Evolutionary conservation across 1,140 invertebrate species (phyloP), one percentile per base, ranked within the genome.

Genomic region (Heliconius nattereri): DNA sequence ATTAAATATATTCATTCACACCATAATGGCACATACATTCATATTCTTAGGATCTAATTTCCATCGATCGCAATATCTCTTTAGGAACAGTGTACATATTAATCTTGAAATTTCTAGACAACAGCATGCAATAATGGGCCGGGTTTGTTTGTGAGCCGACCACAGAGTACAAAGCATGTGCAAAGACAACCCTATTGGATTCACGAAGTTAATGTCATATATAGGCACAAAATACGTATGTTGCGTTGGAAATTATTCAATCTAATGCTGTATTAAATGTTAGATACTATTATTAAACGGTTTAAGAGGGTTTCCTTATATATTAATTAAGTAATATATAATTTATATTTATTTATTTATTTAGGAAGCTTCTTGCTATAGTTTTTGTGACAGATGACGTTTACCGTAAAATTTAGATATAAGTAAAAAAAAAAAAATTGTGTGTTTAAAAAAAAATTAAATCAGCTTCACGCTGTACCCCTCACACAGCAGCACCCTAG

Each of bases 81-180:
- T 66, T 66, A 11, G 60, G 60, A 66, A 57, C 72, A 70, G 71
- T 81, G 75, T 82, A 80, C 83, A 82, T 84, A 89, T 87, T 89
- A 86, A 87, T 86, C 86, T 83, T 83, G 81, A 85, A 86, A 85
- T 87, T 87, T 85, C 84, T 81, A 83, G 82, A 83, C 81, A 45
- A 85, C 82, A 82, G 80, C 80, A 75, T 85, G 88, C 86, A 91
- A 91, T 91, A 90, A 90, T 85, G 85, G 82, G 84, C 83, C 83
- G 85, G 78, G 82, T 81, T 85, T 90, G 87, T 89, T 88, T 87
- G 85, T 81, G 71, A 83, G 80, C 78, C 86, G 83, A 84, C 87
- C 86, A 86, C 89, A 87, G 89, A 88, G 85, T 89, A 87, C 89
- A 88, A 91, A 90, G 90, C 86, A 81, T 90, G 87, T 89, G 87